Conservation (phyloP, 2,113 vertebrate genomes). For the Nymphicus hollandicus region DNA sequence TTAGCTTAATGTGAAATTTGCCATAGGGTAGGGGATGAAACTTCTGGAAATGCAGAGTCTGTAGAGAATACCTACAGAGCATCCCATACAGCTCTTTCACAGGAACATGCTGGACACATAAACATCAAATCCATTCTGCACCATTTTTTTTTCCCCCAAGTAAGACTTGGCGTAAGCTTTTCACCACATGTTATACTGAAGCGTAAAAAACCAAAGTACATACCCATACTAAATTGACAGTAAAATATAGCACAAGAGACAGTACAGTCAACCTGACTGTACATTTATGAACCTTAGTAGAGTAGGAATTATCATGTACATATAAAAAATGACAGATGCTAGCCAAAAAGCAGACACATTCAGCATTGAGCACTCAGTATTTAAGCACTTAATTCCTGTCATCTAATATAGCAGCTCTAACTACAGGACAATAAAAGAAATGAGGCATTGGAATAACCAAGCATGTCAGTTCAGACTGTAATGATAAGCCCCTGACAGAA, state of each 20-base stretch:
- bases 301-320: background rate
- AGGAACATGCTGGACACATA: background rate
- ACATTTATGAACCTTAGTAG: background rate
- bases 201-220: background rate
- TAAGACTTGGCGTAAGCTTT: background rate
- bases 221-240: background rate
- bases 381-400: constrained; percentile 18
- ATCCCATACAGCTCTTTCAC: background rate
- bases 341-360: background rate
- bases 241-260: background rate
- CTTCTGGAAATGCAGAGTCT: background rate
- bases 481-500: constrained; percentile 1
- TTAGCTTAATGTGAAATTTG: background rate
- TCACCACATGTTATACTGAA: background rate
- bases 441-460: background rate
- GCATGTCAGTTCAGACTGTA: background rate
- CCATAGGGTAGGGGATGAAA: background rate
- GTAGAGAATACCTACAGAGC: background rate
- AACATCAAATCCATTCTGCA: background rate
- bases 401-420: background rate
- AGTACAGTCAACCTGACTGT: background rate
- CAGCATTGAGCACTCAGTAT: background rate
- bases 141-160: background rate
- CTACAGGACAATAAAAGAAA: background rate
- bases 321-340: background rate